Evolutionary conservation across 1,140 invertebrate genomes (phyloP).

Genomic region (Rhynchophorus ferrugineus): DNA sequence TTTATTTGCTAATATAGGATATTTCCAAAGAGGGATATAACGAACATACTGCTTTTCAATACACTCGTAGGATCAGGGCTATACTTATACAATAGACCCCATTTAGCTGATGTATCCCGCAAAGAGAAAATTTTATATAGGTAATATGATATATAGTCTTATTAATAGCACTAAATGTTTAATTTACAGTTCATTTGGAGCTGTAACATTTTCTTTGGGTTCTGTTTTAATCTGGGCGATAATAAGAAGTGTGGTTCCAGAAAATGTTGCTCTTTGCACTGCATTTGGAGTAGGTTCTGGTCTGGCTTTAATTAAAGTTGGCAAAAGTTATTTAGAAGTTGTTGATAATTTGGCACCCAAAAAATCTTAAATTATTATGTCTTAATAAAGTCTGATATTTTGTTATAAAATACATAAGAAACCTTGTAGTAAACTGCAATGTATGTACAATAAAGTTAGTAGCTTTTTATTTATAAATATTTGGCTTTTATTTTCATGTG

Average conservation of each 20-base stretch:
- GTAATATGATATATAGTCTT: constrained; percentile 36
- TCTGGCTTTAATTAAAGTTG: constrained; percentile 50
- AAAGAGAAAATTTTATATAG: constrained; percentile 46
- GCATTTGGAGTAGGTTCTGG: constrained; percentile 54
- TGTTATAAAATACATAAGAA: too few relatives aligned
- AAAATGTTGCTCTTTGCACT: constrained; percentile 52
- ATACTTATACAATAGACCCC: constrained; percentile 56
- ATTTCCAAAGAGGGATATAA: constrained; percentile 50
- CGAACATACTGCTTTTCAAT: constrained; percentile 50
- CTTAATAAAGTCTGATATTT: too few relatives aligned
- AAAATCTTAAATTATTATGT: constrained; percentile 15
- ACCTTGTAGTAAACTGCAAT: not conserved
- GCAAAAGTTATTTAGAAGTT: constrained; percentile 47
- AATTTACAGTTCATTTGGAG: constrained; percentile 52
- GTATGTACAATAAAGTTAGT: constrained; percentile 1
- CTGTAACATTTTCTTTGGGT: constrained; percentile 61
- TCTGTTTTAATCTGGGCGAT: constrained; percentile 66
- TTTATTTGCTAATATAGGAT: constrained; percentile 42
- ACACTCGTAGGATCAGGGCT: constrained; percentile 52
- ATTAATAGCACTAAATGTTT: constrained; percentile 11
- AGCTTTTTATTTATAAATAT: not conserved
- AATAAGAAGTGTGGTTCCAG: constrained; percentile 55
- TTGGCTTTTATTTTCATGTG: not conserved
- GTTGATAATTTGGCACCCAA: constrained; percentile 34
- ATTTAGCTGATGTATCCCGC: constrained; percentile 43